Evolutionary conservation across 2,888 invertebrate genomes (phyloP), one percentile per base, ranked within the genome.

Genomic region (Rhogogaster chlorosoma): DNA sequence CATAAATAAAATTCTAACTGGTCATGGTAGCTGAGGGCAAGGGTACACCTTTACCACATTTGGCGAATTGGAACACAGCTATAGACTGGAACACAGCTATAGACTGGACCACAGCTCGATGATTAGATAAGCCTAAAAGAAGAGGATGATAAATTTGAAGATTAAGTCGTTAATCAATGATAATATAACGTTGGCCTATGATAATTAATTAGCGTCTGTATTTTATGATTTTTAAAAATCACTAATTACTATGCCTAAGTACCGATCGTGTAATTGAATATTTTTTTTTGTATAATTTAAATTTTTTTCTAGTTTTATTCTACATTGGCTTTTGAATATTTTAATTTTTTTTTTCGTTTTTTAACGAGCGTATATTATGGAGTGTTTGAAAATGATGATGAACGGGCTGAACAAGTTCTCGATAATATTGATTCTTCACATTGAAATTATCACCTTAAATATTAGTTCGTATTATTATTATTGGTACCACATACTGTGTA

Each of bases 291-390:
- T 49, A 15, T 75, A 45, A 45, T 45, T 45, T 18, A 73, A 22
- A 10, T 7, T 42, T 42, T 75, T 75, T 75, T 45, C 38, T 49
- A 49, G 26, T 22, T 26, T 9, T 71, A 32, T 38, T 71, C 38
- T 71, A 71, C 70, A 71, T 71, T 71, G 18, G 32, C 70, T 71
- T 36, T 71, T 22, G 36, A 71, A 71, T 71, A 71, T 71, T 71
- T 71, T 71, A 71, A 61, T 61, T 61, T 10, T 22, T 61, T 26
- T 12, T 22, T 22, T 26, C n/a, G n/a, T 61, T 61, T 61, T 61
- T 61, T 26, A 61, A 61, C 26, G 61, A 26, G 22, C 26, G n/a
- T 70, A 70, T 70, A 42, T 1, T 42, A 32, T 70, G 10, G 36
- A 9, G n/a, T 70, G 70, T 70, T n/a, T 36, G n/a, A 36, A 70